Base-by-base conservation (phyloP, 2,113 vertebrate species). In the Thunnus maccoyii region DNA sequence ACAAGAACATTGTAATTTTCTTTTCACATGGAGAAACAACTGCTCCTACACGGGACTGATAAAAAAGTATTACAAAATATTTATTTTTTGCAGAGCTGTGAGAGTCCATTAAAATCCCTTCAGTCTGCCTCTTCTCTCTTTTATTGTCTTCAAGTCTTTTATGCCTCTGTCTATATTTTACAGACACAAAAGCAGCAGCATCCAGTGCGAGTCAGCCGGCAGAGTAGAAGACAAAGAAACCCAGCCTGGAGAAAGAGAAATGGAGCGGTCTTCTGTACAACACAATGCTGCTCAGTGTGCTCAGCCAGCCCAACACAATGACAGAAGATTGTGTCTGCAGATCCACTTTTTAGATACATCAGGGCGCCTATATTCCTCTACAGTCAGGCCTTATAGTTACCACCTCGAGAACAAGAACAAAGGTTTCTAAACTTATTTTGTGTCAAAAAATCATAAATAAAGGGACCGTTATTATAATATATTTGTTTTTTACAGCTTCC, bases 211-310 rank as follows among this genome's bases (percentile, higher is more conserved):
- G 74, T 86, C 92, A 91, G 51, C 58, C 56, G 1, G 72, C 78
- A 36, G 89, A 85, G 60, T 88, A 93, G 64, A 86, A 90, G 76
- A 85, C 70, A 65, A 91, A 92, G 91, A 90, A 88, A 65, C 55
- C 74, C 83, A 79, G 54, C 76, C 78, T 71, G 76, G 76, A 91
- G 65, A 92, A 84, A 67, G 74, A 87, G 60, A 91, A 92, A 62
- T 94, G 92, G 68, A 86, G 55, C 30, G 4, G 14, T 66, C 30
- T 16, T 72, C 56, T 83, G 77, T 22, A 57, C 56, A 76, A 78
- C 75, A 60, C 61, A 57, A 76, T 7, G 85, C 86, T 83, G 85
- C 78, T 80, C 69, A 63, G 69, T 88, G 57, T 72, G 72, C 85
- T 85, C 81, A 77, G 71, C 61, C 88, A 83, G 86, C 81, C 78